Conservation (phyloP, 1,140 invertebrate species). For the Drosophila sucinea region DNA sequence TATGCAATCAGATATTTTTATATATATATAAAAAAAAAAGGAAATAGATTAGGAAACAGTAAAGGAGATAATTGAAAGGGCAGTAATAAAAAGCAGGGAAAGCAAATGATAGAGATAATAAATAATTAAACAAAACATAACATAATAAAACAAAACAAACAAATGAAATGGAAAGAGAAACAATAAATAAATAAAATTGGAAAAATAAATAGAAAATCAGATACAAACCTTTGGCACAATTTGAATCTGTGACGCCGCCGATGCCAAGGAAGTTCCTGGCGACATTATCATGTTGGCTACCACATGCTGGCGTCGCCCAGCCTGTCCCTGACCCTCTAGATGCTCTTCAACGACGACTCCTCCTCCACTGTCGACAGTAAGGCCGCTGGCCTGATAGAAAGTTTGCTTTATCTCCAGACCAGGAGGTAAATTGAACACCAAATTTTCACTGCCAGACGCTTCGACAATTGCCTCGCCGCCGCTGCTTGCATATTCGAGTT, state of each 20-base stretch:
- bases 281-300: constrained; percentile 81
- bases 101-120: constrained; percentile 16
- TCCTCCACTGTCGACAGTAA: constrained; percentile 18
- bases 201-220: constrained; percentile 59
- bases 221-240: constrained; percentile 83
- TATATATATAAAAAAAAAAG: neutral
- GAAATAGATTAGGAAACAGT: neutral
- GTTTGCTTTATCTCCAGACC: constrained; percentile 80
- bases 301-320: constrained; percentile 71
- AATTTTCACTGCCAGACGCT: constrained; percentile 63
- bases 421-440: constrained; percentile 78
- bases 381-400: constrained; percentile 56
- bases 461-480: constrained; percentile 34
- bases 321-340: constrained; percentile 47
- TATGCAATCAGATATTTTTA: neutral
- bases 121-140: constrained; percentile 30
- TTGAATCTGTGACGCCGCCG: constrained; percentile 83
- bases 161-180: constrained; percentile 39
- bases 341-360: constrained; percentile 47
- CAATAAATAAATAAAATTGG: constrained; percentile 64
- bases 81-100: constrained; percentile 19
- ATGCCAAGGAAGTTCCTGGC: constrained; percentile 56
- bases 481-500: constrained; percentile 60
- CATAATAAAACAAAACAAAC: constrained; percentile 15
- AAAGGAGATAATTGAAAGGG: neutral